Evolutionary conservation across 1,140 invertebrate genomes (phyloP), one percentile per base, ranked within the genome.

Genomic region (Nixonia krombeini): DNA sequence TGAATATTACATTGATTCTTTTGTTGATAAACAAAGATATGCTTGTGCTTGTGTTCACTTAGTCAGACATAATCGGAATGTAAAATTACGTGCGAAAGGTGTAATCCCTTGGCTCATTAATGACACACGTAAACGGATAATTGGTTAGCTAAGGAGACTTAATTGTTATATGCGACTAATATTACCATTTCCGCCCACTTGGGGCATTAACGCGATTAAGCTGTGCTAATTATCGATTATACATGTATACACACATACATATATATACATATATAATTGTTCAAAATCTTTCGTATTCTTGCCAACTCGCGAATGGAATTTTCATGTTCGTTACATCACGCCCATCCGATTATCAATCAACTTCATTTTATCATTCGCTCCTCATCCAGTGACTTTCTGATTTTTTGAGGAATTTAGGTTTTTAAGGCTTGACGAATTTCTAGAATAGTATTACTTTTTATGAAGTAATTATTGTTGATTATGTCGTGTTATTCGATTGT

Each of bases 161-260:
- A 23, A 25, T 58, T 49, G 51, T 59, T 61, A 61, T 61, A 61
- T 21, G 26, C 41, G 38, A 17, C 21, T 67, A 51, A 67, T 61
- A 50, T 35, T 50, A 41, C 50, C 50, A 58, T 25, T 12, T 8
- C 16, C 53, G 18, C 23, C 8, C n/a, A 18, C 33, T 23, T 28
- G 21, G 23, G 37, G 31, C 15, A 33, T 13, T 8, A 4, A 28
- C 8, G 10, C 25, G 40, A 51, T 47, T 53, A 61, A 55, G 50
- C 21, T 40, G 42, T 46, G 42, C 35, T 58, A 66, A 66, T 49
- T 66, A 66, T 66, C 53, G 63, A 58, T 66, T 53, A 44, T n/a
- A n/a, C n/a, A n/a, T n/a, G n/a, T n/a, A n/a, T n/a, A n/a, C n/a
- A n/a, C n/a, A n/a, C n/a, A n/a, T n/a, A n/a, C n/a, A n/a, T n/a